phyloP scores from a whole-genome alignment of 2,797 vertebrate species.

The Buceros bicornis region DNA sequence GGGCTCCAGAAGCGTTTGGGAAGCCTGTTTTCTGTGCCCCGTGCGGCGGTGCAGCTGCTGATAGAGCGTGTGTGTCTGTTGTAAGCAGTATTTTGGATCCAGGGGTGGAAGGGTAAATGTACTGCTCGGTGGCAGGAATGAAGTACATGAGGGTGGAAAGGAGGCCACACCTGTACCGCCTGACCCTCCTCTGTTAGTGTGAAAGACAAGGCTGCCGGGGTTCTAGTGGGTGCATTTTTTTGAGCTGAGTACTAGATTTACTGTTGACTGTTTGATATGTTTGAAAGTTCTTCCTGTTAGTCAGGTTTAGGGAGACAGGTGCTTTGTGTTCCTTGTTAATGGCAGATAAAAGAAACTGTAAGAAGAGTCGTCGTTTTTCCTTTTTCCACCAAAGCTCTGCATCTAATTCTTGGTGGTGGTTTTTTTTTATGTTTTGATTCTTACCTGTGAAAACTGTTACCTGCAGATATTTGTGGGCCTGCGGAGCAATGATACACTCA shows the following conservation, averaged over 20 bases:
- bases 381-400: background rate
- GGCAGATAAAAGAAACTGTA: background rate
- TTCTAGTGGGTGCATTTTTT: background rate
- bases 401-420: background rate
- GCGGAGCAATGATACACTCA: background rate
- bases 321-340: background rate
- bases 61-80: accelerated
- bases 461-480: background rate
- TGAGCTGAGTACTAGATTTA: background rate
- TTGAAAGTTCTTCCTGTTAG: background rate
- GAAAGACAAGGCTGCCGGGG: background rate
- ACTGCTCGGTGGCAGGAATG: background rate
- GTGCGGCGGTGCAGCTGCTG: accelerated
- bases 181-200: background rate
- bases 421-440: background rate
- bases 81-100: background rate
- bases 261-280: background rate
- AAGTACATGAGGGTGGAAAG: background rate
- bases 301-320: background rate
- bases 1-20: background rate
- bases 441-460: background rate
- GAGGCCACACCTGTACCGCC: background rate
- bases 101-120: background rate
- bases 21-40: background rate
- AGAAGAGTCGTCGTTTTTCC: background rate